A percentile compares a stretch with the other conserved stretches of the same genome.
Conservation (phyloP, 2,888 invertebrate genomes). For the Drosophila neonasuta region DNA sequence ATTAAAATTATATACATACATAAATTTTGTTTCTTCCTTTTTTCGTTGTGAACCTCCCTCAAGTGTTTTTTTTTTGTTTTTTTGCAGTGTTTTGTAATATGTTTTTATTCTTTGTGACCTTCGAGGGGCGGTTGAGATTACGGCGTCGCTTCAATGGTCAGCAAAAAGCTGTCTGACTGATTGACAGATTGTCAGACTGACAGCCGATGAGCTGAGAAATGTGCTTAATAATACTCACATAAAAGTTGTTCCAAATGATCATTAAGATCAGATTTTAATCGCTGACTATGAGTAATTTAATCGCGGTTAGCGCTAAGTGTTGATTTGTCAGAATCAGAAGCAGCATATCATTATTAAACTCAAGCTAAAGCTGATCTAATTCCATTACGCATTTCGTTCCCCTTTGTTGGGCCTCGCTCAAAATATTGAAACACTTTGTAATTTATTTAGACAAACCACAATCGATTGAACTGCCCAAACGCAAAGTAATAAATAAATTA, state of each 20-base stretch:
- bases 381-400: background rate
- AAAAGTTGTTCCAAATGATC: slow-evolving; percentile 19
- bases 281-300: slow-evolving; percentile 12
- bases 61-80: slow-evolving; percentile 45
- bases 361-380: background rate
- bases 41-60: slow-evolving; percentile 50
- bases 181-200: slow-evolving; percentile 52
- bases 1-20: slow-evolving; percentile 12
- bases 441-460: background rate
- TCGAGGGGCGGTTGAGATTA: slow-evolving; percentile 70
- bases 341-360: background rate
- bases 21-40: slow-evolving; percentile 14
- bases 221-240: slow-evolving; percentile 1
- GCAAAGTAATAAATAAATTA: slow-evolving; percentile 46
- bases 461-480: slow-evolving; percentile 6
- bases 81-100: slow-evolving; percentile 6
- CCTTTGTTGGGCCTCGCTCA: background rate
- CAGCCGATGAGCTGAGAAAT: slow-evolving; percentile 51
- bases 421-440: slow-evolving; percentile 4
- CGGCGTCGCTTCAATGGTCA: slow-evolving; percentile 68
- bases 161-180: slow-evolving; percentile 40
- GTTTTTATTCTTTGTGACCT: slow-evolving; percentile 46
- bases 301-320: slow-evolving; percentile 3
- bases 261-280: slow-evolving; percentile 21
- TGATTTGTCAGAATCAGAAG: slow-evolving; percentile 9